Evolutionary conservation across 2,888 invertebrate genomes (phyloP), one percentile per base, ranked within the genome.

Genomic region (Tenthredo mesomela): DNA sequence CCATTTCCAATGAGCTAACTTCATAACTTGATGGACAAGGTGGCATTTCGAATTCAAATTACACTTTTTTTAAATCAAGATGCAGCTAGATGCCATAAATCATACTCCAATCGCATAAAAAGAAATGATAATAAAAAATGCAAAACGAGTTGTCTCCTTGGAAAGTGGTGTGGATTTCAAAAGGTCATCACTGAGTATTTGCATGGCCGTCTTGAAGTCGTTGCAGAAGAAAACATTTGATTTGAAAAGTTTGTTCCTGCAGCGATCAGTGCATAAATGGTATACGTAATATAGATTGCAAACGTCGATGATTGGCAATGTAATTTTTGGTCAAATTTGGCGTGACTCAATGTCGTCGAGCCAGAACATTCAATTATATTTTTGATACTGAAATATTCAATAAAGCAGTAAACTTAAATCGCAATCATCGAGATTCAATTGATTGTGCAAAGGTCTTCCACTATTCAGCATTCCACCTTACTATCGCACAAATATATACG

Each of bases 141-240:
- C n/a, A n/a, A 18, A 70, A 40, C 70, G n/a, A 37, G n/a, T 70
- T n/a, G 70, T 70, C 12, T 18, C 70, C 70, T 70, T 70, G 70
- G 37, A 37, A 70, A 70, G 29, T 33, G 15, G 37, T 37, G 10
- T 18, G 37, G 9, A 37, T 70, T 33, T 37, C 12, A 70, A 70
- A 70, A 70, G n/a, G 33, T 70, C 37, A 37, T 70, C 37, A 70
- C 15, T 25, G 18, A 6, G 0, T 4, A 15, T 70, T 70, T 37
- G 37, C 70, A 40, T 18, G 37, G 33, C n/a, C 37, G 70, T n/a
- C n/a, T 70, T 37, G 70, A 70, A 70, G n/a, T n/a, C 70, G n/a
- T 37, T 70, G 29, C 18, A 37, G 37, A 40, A 10, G n/a, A 40
- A 40, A 7, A 61, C 12, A 61, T 61, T 21, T 25, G 12, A 25